These are phyloP conservation scores for Periophthalmus modestus DNA, from an alignment of 2,113 vertebrate genomes.

Conservation along the genomic window DNA sequence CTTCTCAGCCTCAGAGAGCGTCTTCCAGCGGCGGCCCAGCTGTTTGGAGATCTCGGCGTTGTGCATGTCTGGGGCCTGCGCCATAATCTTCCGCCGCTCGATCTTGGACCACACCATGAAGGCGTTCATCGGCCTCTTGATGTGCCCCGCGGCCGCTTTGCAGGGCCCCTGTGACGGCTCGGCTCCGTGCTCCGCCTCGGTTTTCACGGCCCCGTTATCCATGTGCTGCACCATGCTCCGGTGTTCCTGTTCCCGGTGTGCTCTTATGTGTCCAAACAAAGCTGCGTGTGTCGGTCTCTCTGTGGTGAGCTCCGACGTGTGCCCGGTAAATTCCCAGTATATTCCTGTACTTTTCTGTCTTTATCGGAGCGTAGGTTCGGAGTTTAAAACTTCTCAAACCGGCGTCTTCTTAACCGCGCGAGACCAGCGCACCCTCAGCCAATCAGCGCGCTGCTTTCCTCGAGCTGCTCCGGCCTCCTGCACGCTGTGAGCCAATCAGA, in stretches of 20 bases:
- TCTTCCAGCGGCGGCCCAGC: constrained; percentile 94
- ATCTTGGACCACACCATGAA: constrained; percentile 91
- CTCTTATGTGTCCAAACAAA: too few relatives aligned
- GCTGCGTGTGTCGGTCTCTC: too few relatives aligned
- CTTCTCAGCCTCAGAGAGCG: constrained; percentile 92
- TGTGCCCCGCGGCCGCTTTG: constrained; percentile 86
- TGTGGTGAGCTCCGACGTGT: too few relatives aligned
- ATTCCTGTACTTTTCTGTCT: too few relatives aligned
- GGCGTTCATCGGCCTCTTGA: constrained; percentile 79
- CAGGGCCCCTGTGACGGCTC: constrained; percentile 75
- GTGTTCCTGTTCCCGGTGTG: too few relatives aligned
- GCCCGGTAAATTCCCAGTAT: too few relatives aligned
- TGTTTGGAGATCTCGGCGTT: constrained; percentile 85
- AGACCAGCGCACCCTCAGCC: constrained; percentile 75
- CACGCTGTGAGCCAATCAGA: constrained; percentile 32
- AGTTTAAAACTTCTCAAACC: constrained; percentile 68
- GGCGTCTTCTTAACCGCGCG: constrained; percentile 76
- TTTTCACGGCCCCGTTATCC: constrained; percentile 71
- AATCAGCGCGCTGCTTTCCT: constrained; percentile 71
- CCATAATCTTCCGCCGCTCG: constrained; percentile 95
- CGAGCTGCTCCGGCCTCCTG: constrained; percentile 51
- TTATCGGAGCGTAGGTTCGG: neutral
- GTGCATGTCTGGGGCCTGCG: constrained; percentile 85
- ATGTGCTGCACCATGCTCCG: constrained; percentile 83
- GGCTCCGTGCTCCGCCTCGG: neutral